These are phyloP conservation scores for Macaca fascicularis DNA, from an alignment of 2,113 vertebrate genomes.

Conservation along the genomic window DNA sequence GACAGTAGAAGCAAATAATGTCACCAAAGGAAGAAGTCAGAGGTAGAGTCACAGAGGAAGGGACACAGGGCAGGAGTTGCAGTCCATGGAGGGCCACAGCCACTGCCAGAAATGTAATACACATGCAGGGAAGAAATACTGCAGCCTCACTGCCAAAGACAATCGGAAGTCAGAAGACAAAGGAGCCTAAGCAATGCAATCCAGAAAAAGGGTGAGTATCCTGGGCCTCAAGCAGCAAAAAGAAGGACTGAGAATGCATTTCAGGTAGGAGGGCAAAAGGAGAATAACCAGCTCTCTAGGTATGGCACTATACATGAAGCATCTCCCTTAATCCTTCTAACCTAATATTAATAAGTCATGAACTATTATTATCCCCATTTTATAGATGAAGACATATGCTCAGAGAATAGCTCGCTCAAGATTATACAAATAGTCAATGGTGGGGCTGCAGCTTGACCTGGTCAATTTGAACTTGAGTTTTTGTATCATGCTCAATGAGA, in stretches of 20 bases:
- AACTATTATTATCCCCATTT: neutral
- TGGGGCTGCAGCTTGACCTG: neutral
- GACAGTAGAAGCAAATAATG: neutral
- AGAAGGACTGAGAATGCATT: neutral
- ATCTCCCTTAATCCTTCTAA: neutral
- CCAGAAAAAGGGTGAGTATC: neutral
- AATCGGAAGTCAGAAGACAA: neutral
- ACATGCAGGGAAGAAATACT: neutral
- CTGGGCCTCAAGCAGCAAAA: neutral
- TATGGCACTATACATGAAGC: neutral
- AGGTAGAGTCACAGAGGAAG: neutral
- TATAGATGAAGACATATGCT: neutral
- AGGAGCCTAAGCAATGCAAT: neutral
- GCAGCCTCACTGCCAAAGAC: neutral
- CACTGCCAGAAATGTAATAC: neutral
- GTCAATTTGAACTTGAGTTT: neutral
- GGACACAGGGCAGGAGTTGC: accelerated
- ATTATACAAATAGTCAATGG: neutral
- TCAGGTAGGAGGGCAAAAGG: neutral
- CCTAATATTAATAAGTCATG: accelerated
- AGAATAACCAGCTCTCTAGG: too few species aligned
- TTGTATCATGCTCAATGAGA: neutral
- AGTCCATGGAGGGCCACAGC: neutral
- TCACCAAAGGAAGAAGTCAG: neutral
- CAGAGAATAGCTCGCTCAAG: neutral